A percentile compares a stretch with the other conserved stretches of the same genome.
phyloP scores from a whole-genome alignment of 2,797 vertebrate species.

The Cryptoprocta ferox region DNA sequence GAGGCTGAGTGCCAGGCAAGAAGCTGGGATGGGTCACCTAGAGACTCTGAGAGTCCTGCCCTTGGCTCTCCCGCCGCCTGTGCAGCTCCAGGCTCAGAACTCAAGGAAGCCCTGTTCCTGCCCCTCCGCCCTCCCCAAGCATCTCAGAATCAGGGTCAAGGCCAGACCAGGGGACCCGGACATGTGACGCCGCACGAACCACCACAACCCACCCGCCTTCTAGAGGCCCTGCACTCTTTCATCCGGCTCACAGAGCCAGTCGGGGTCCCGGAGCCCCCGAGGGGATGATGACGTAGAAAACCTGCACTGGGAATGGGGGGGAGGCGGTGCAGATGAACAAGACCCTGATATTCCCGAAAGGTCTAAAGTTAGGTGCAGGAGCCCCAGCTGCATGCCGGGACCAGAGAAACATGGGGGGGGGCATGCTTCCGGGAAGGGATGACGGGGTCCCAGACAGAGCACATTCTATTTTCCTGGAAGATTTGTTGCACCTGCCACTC shows the following conservation, averaged over 20 bases:
- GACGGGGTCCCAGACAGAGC: accelerated
- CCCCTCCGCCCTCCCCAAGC: neutral
- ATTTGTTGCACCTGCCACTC: neutral
- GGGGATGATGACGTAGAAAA: neutral
- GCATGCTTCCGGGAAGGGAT: too few relatives aligned
- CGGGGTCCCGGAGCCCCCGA: neutral
- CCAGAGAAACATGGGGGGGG: neutral
- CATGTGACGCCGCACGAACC: neutral
- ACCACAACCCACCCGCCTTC: accelerated
- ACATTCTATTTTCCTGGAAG: neutral
- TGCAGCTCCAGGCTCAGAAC: neutral
- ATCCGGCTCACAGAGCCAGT: neutral
- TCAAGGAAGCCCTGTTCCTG: neutral
- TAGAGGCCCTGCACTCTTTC: neutral
- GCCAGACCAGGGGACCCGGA: neutral
- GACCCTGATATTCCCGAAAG: neutral
- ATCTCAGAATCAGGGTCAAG: neutral
- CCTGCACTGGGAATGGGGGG: neutral
- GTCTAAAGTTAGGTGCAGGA: neutral
- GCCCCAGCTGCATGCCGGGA: neutral
- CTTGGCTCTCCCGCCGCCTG: neutral
- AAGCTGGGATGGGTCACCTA: neutral
- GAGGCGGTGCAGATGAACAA: neutral
- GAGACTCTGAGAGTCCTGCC: neutral
- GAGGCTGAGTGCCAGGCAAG: neutral